Base-by-base conservation (phyloP, 2,797 vertebrate species). In the Nannoperca obscura region DNA sequence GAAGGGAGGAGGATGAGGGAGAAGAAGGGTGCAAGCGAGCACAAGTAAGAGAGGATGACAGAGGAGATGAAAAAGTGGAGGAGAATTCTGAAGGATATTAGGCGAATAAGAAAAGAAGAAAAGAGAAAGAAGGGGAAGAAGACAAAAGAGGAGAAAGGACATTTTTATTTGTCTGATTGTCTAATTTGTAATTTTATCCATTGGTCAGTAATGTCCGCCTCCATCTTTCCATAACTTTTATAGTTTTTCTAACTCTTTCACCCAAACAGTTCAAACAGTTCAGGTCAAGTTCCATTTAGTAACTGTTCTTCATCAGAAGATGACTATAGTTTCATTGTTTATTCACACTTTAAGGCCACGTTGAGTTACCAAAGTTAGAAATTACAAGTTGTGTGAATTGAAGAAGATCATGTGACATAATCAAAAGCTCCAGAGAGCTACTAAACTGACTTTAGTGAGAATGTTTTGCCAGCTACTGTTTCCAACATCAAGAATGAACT, bases 1-100 rank as follows among this genome's bases (percentile, higher is more conserved):
- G 27, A 36, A 59, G 57, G 46, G 17, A 71, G n/a, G 59, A 71
- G 20, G 57, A 40, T 9, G 44, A 78, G 49, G 67, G 19, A 34
- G n/a, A 69, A 22, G 42, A 50, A 49, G 30, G 30, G 30, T 55
- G 34, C 36, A 49, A 47, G 67, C 19, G 38, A 46, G 30, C 19
- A 52, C 30, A 42, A 52, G 47, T 20, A 58, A 71, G 27, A 17
- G 30, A 36, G 57, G 50, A 40, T 68, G 22, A 38, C 44, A 67
- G 32, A 32, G n/a, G 40, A 38, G 34, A 80, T 24, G 52, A 54
- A 15, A 32, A 63, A 20, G 27, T 24, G 3, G 40, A 61, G 32
- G n/a, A 30, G 49, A 67, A 60, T 53, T 30, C 6, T 69, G 69
- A 68, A 57, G 63, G 49, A 42, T 47, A 40, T 32, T 36, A 5